Conservation (phyloP, 2,888 invertebrate species). For the Creontiades dilutus region DNA sequence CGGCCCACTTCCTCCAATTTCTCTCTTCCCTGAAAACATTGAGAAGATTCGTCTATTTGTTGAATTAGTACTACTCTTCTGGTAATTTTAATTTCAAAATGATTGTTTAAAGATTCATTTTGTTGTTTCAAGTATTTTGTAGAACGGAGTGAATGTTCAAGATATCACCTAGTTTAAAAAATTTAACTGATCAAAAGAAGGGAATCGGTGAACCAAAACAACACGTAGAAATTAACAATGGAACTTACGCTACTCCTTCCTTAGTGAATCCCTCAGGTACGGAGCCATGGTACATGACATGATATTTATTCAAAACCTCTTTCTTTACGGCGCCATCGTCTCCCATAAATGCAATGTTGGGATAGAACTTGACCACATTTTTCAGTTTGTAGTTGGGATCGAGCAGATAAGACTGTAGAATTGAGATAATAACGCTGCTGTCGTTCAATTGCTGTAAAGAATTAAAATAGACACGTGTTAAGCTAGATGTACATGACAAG, state of each 20-base stretch:
- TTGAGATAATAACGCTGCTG: constrained; percentile 95
- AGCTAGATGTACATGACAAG: no score
- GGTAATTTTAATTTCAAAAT: no score
- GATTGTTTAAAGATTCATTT: no score
- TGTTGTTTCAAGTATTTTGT: no score
- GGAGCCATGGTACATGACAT: constrained; percentile 87
- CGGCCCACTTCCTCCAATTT: constrained; percentile 97
- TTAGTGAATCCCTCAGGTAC: constrained; percentile 78
- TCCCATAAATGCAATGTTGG: constrained; percentile 84
- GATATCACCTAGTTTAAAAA: no score
- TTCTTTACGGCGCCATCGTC: constrained; percentile 84
- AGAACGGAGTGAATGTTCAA: no score
- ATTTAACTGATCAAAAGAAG: no score
- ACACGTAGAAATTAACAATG: neutral
- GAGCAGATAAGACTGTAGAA: constrained; percentile 87
- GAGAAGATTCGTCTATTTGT: neutral
- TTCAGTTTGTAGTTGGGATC: constrained; percentile 82
- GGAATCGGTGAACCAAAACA: no score
- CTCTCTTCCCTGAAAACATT: constrained; percentile 87
- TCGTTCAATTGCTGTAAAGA: constrained; percentile 90
- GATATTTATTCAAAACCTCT: constrained; percentile 93
- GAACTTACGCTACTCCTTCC: constrained; percentile 78
- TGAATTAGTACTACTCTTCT: no score
- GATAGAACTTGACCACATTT: constrained; percentile 89
- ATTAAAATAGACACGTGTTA: neutral